A percentile compares a stretch with the other conserved stretches of the same genome.
phyloP scores from a whole-genome alignment of 1,140 invertebrate genomes.

The Leptopilina boulardi region DNA sequence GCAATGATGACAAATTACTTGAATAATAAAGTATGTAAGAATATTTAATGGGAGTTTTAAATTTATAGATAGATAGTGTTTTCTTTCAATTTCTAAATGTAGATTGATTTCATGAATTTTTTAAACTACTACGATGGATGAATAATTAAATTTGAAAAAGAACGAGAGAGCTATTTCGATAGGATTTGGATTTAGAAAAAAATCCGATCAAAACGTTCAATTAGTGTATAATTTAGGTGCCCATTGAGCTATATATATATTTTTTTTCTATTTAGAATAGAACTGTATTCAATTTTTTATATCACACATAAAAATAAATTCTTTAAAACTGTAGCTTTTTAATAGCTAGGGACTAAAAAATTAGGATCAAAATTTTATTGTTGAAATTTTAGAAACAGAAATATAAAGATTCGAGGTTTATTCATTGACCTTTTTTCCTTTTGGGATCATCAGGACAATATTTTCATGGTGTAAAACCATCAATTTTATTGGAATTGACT shows the following conservation, averaged over 20 bases:
- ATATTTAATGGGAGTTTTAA: not conserved
- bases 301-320: too few relatives aligned
- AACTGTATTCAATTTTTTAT: too few relatives aligned
- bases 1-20: not conserved
- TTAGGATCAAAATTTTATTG: too few relatives aligned
- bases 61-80: not conserved
- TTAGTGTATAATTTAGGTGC: not conserved
- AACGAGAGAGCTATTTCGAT: not conserved
- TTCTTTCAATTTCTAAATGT: not conserved
- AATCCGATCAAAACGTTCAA: slow-evolving; percentile 47
- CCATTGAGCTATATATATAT: too few relatives aligned
- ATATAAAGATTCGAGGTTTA: too few relatives aligned
- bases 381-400: too few relatives aligned
- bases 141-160: not conserved
- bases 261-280: too few relatives aligned
- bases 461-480: slow-evolving; percentile 9
- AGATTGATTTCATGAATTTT: not conserved
- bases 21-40: not conserved
- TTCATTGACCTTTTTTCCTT: too few relatives aligned
- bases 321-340: too few relatives aligned
- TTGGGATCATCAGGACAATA: not conserved
- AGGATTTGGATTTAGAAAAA: slow-evolving; percentile 37
- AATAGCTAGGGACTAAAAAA: too few relatives aligned
- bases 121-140: not conserved
- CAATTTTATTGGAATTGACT: not conserved